Conservation (phyloP, 2,888 invertebrate species). For the Lumbricus terrestris region DNA sequence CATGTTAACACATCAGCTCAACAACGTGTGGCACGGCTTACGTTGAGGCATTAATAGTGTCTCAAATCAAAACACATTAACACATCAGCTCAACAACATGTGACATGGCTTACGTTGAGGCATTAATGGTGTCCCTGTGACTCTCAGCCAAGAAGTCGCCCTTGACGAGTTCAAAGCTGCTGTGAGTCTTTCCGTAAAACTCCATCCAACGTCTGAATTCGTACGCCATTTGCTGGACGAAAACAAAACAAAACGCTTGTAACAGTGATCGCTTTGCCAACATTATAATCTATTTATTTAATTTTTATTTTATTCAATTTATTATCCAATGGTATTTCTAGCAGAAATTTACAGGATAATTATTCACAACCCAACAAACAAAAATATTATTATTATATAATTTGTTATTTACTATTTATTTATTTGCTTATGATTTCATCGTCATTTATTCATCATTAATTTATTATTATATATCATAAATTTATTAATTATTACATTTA, state of each 20-base stretch:
- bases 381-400: too few relatives aligned
- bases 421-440: too few relatives aligned
- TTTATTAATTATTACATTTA: too few relatives aligned
- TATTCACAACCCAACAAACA: not conserved
- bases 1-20: not conserved
- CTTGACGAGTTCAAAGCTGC: conserved; percentile 81
- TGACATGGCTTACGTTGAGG: conserved; percentile 73
- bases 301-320: too few relatives aligned
- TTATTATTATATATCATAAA: too few relatives aligned
- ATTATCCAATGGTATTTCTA: too few relatives aligned
- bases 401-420: too few relatives aligned
- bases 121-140: conserved; percentile 88
- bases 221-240: conserved; percentile 76
- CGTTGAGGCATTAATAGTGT: conserved; percentile 81
- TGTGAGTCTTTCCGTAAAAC: conserved; percentile 91
- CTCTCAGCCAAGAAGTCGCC: conserved; percentile 92
- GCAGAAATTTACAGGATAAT: too few relatives aligned
- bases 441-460: too few relatives aligned
- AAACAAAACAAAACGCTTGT: not conserved
- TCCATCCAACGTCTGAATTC: conserved; percentile 93
- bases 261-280: not conserved
- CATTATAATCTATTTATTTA: not conserved
- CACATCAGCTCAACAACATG: not conserved
- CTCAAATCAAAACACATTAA: not conserved
- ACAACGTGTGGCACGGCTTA: conserved; percentile 46